These are phyloP conservation scores for Spisula solida DNA, from an alignment of 2,888 invertebrate species.

Conservation along the genomic window DNA sequence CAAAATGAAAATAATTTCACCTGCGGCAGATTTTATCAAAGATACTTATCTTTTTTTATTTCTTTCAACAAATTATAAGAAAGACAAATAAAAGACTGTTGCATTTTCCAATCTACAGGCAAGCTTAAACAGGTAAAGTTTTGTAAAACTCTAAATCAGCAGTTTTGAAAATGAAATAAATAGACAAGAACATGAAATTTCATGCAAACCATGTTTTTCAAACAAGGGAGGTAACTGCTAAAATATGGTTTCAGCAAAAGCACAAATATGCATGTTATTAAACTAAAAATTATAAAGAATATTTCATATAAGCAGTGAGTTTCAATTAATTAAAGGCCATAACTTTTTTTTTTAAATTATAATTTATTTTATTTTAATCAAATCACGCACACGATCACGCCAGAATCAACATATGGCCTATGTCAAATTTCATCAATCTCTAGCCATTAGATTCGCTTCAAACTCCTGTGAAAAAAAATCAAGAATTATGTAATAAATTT, in stretches of 20 bases:
- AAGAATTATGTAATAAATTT: conserved; percentile 3
- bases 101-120: too few relatives aligned
- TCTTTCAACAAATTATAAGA: not conserved
- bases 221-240: too few relatives aligned
- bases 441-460: not conserved
- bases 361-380: not conserved
- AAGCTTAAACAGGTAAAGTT: not conserved
- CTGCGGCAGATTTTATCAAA: conserved; percentile 12
- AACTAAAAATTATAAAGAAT: too few relatives aligned
- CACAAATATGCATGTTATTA: too few relatives aligned
- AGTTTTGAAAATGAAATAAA: not conserved
- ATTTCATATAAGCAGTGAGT: too few relatives aligned
- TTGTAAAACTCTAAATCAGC: not conserved
- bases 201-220: too few relatives aligned
- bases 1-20: not conserved
- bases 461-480: not conserved
- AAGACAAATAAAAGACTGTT: too few relatives aligned
- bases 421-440: not conserved
- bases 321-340: too few relatives aligned
- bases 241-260: too few relatives aligned
- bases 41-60: not conserved
- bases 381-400: not conserved
- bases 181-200: too few relatives aligned
- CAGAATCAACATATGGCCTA: not conserved
- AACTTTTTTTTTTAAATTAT: not conserved